These are phyloP conservation scores for Xanthostigma xanthostigma DNA, from an alignment of 2,888 invertebrate genomes.

Conservation along the genomic window DNA sequence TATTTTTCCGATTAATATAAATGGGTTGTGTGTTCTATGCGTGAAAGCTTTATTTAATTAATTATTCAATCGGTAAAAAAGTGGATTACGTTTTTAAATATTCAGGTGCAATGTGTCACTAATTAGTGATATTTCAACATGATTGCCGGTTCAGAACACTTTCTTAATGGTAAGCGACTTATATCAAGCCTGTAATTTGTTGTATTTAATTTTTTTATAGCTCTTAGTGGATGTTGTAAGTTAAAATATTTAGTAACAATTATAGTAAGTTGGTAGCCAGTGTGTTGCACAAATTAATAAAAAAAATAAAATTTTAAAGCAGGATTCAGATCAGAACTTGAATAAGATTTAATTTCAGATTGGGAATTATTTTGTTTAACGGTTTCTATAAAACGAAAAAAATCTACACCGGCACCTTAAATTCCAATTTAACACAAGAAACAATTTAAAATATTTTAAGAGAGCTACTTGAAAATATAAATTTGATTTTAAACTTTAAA, in stretches of 20 bases:
- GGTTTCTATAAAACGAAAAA: too few relatives aligned
- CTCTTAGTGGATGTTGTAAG: background rate
- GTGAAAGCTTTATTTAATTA: background rate
- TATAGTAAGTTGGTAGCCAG: background rate
- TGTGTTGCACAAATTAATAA: too few relatives aligned
- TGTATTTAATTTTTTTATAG: background rate
- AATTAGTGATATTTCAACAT: background rate
- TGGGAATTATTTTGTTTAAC: too few relatives aligned
- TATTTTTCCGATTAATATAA: background rate
- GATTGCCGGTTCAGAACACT: slow-evolving; percentile 4
- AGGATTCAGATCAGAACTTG: too few relatives aligned
- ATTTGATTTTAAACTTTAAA: too few relatives aligned
- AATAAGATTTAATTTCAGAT: too few relatives aligned
- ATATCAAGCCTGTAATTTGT: background rate
- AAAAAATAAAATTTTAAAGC: too few relatives aligned
- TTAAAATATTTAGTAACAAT: background rate
- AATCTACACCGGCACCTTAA: too few relatives aligned
- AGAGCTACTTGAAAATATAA: too few relatives aligned
- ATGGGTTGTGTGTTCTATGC: background rate
- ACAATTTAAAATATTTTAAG: too few relatives aligned
- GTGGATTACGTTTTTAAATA: background rate
- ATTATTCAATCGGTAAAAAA: background rate
- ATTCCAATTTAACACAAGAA: too few relatives aligned
- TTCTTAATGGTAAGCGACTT: slow-evolving; percentile 2
- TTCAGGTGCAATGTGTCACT: background rate